These are phyloP conservation scores for Mandrillus leucophaeus DNA, from an alignment of 2,113 vertebrate genomes.

Conservation along the genomic window DNA sequence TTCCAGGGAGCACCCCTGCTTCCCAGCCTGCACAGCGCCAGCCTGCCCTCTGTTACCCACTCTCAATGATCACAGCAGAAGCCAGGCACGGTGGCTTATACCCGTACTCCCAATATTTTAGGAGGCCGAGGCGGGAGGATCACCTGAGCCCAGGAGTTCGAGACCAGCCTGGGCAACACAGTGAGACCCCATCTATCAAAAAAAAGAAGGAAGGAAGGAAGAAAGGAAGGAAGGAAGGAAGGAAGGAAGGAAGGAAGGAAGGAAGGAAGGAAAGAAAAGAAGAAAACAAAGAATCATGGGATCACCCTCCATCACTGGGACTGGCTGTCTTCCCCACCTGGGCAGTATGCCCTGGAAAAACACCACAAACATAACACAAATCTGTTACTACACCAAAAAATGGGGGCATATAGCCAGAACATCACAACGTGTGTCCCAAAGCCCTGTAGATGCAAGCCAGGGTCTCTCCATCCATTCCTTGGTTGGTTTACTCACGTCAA, in stretches of 20 bases:
- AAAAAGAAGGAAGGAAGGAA: no score
- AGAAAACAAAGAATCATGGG: no score
- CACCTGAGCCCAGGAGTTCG: no score
- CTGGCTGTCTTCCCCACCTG: background rate
- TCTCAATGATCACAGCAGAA: background rate
- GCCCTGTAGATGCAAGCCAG: background rate
- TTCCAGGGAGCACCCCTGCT: background rate
- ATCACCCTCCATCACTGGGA: background rate
- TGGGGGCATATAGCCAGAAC: background rate
- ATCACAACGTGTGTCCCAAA: background rate
- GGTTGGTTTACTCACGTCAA: background rate
- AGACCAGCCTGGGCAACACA: no score
- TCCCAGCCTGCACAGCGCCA: background rate
- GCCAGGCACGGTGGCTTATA: no score
- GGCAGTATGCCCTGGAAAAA: background rate
- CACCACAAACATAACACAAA: background rate
- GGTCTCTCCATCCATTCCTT: background rate
- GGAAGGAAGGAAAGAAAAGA: fast-evolving
- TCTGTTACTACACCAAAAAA: background rate
- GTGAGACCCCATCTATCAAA: no score
- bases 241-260: fast-evolving
- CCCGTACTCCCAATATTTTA: no score
- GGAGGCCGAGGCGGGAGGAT: no score
- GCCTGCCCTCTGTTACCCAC: background rate
- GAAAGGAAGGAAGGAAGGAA: fast-evolving